Conservation (phyloP, 2,888 invertebrate species). For the Rosalia funebris region DNA sequence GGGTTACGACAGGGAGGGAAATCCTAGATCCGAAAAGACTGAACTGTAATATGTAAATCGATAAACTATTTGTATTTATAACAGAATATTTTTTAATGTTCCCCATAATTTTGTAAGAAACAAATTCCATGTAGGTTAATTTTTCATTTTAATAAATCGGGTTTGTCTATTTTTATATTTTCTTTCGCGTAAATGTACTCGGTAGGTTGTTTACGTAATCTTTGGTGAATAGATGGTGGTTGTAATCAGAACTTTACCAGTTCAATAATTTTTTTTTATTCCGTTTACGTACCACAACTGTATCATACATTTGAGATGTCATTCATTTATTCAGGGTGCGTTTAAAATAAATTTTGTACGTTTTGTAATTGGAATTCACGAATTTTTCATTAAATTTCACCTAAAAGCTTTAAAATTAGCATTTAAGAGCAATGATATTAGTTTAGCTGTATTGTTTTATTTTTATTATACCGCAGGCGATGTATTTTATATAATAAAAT, state of each 20-base stretch:
- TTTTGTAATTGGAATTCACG: slow-evolving; percentile 1
- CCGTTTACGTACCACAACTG: background rate
- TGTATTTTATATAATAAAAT: too few relatives aligned
- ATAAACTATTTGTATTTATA: slow-evolving; percentile 32
- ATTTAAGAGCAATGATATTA: slow-evolving; percentile 7
- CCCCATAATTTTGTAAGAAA: slow-evolving; percentile 27
- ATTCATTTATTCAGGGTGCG: background rate
- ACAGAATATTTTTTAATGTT: slow-evolving; percentile 31
- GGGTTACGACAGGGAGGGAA: slow-evolving; percentile 88
- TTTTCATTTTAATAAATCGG: slow-evolving; percentile 29
- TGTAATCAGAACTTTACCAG: background rate
- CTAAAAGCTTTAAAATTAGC: slow-evolving; percentile 7
- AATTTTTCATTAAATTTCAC: background rate
- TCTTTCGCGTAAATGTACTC: slow-evolving; percentile 3
- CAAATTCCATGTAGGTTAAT: slow-evolving; percentile 27
- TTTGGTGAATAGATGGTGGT: background rate
- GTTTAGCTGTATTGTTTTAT: slow-evolving; percentile 2
- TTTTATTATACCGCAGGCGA: background rate
- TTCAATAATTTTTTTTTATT: background rate
- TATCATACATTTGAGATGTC: background rate
- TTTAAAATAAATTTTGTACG: slow-evolving; percentile 6
- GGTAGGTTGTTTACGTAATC: background rate
- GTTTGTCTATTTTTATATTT: slow-evolving; percentile 30
- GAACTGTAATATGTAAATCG: slow-evolving; percentile 67
- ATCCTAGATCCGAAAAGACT: slow-evolving; percentile 66